Evolutionary conservation across 2,113 vertebrate species (phyloP).

Genomic region (Tragelaphus buxtoni): DNA sequence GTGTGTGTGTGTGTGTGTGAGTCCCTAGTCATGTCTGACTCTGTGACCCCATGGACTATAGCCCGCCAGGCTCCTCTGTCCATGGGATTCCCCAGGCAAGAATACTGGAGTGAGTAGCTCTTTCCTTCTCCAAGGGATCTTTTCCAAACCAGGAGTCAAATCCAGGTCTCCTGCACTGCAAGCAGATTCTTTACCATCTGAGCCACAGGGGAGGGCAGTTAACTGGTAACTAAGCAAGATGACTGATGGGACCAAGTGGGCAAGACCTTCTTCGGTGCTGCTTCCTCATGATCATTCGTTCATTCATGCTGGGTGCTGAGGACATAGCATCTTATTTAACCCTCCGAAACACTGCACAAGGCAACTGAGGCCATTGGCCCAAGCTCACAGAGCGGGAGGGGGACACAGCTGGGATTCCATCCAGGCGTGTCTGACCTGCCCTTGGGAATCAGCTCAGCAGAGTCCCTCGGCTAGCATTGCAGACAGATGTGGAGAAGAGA

Average conservation of each 20-base stretch:
- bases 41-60: background rate
- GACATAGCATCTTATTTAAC: background rate
- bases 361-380: background rate
- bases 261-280: background rate
- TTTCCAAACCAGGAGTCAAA: background rate
- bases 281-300: background rate
- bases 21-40: background rate
- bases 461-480: background rate
- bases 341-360: background rate
- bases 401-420: background rate
- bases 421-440: background rate
- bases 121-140: background rate
- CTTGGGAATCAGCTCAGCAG: background rate
- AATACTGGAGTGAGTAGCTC: background rate
- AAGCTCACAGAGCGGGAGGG: background rate
- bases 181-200: background rate
- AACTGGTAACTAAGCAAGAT: background rate
- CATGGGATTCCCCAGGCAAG: background rate
- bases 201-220: background rate
- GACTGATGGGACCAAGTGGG: background rate
- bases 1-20: background rate
- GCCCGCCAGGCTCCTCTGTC: background rate
- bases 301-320: background rate
- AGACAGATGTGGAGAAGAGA: background rate
- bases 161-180: background rate